Evolutionary conservation across 1,140 invertebrate species (phyloP).

Genomic region (Hetaerina americana): DNA sequence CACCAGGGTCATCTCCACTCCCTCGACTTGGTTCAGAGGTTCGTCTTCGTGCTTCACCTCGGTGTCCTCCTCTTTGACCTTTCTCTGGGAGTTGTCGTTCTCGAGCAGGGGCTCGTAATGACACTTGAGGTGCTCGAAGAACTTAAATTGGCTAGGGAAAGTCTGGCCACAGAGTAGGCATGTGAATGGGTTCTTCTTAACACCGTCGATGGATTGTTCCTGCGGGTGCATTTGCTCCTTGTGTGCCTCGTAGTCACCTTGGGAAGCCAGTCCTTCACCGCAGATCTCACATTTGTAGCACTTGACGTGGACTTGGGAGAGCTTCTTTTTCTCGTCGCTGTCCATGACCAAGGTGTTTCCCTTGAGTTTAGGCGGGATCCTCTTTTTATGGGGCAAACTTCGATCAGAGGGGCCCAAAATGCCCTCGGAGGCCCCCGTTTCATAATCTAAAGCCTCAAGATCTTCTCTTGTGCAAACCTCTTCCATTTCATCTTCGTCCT

Average conservation of each 20-base stretch:
- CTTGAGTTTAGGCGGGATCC: slow-evolving; percentile 40
- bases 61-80: slow-evolving; percentile 4
- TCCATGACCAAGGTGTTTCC: slow-evolving; percentile 23
- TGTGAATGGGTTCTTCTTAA: slow-evolving; percentile 29
- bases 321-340: slow-evolving; percentile 19
- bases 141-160: slow-evolving; percentile 54
- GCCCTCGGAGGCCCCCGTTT: slow-evolving; percentile 16
- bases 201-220: background rate
- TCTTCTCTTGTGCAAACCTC: slow-evolving; percentile 7
- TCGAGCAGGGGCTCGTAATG: slow-evolving; percentile 53
- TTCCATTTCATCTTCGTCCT: slow-evolving; percentile 7
- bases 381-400: slow-evolving; percentile 49
- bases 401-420: slow-evolving; percentile 20
- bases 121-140: slow-evolving; percentile 65
- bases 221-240: background rate
- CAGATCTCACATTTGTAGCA: slow-evolving; percentile 27
- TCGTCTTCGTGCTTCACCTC: slow-evolving; percentile 6
- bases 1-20: background rate
- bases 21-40: background rate
- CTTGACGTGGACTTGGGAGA: slow-evolving; percentile 14
- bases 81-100: background rate
- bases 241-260: slow-evolving; percentile 21
- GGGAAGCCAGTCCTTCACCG: slow-evolving; percentile 25
- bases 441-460: slow-evolving; percentile 22
- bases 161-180: slow-evolving; percentile 52